Conservation (phyloP, 2,888 invertebrate species). For the Agrotis clavis region DNA sequence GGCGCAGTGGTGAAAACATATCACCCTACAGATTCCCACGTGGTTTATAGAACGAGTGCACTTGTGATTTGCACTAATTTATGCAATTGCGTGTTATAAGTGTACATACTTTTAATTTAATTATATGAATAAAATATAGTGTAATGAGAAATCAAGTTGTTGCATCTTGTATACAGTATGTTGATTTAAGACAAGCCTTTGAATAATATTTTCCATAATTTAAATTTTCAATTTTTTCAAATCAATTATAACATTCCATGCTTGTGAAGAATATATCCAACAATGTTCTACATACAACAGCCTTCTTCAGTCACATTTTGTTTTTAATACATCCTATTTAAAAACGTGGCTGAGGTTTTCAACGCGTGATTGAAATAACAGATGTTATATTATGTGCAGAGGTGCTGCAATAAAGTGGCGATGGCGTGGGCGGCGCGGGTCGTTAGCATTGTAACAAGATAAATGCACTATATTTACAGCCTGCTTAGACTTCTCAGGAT, state of each 20-base stretch:
- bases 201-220: background rate
- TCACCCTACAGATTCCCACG: slow-evolving; percentile 71
- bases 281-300: background rate
- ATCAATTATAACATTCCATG: background rate
- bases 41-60: slow-evolving; percentile 71
- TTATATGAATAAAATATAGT: slow-evolving; percentile 11
- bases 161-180: slow-evolving; percentile 6
- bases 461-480: slow-evolving; percentile 71
- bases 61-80: slow-evolving; percentile 63
- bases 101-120: slow-evolving; percentile 59
- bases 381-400: slow-evolving; percentile 38
- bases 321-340: slow-evolving; percentile 7
- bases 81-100: slow-evolving; percentile 77
- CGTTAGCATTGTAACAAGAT: slow-evolving; percentile 73
- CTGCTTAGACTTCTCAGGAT: slow-evolving; percentile 53
- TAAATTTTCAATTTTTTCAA: background rate
- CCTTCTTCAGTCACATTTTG: background rate
- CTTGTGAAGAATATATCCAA: background rate
- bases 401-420: slow-evolving; percentile 58
- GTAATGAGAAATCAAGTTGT: too few relatives aligned
- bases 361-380: slow-evolving; percentile 44
- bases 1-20: slow-evolving; percentile 77
- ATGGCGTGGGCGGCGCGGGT: slow-evolving; percentile 66
- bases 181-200: slow-evolving; percentile 11
- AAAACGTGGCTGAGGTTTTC: slow-evolving; percentile 16